Base-by-base conservation (phyloP, 2,797 vertebrate genomes). In the Sphenodon punctatus region DNA sequence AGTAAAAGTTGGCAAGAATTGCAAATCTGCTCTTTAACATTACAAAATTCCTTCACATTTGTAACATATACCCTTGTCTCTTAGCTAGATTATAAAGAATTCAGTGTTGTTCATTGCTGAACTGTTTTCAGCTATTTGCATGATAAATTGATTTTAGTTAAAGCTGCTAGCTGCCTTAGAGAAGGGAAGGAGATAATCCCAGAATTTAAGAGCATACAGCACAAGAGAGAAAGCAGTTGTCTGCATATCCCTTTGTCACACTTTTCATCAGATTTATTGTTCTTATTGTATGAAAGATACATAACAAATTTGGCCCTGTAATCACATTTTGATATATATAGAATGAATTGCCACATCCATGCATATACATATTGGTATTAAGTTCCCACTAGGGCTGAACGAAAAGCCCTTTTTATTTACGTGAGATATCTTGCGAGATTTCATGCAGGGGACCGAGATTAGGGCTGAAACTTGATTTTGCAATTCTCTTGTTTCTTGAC, bases 11-110 rank as follows among this genome's bases (percentile, higher is more conserved):
- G 64, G 42, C 55, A 39, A 48, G 27, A 30, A 10, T 76, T 46
- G n/a, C 80, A 75, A 61, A 82, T 80, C 58, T 85, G 82, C 81
- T 81, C 60, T 88, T 75, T 83, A 75, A 79, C 67, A 58, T n/a
- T 56, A 55, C 38, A 3, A 82, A 65, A 88, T 88, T 89, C 70
- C 72, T 91, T 74, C 41, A 67, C 67, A 22, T 64, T 49, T 56
- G 48, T 75, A 69, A 45, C 38, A 64, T 22, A 2, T 86, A 90
- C 86, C 90, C 78, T 90, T 87, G 68, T 41, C 55, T 90, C 42
- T 80, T 82, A 82, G 61, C 56, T 87, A 20, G 48, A n/a, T 41
- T 55, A 78, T 85, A 80, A 81, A 32, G 36, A 85, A 80, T 63
- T 78, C 78, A 49, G 51, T 71, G 22, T 36, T 41, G 10, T 51